Evolutionary conservation across 1,140 invertebrate species (phyloP).

Genomic region (Drosophila auraria): DNA sequence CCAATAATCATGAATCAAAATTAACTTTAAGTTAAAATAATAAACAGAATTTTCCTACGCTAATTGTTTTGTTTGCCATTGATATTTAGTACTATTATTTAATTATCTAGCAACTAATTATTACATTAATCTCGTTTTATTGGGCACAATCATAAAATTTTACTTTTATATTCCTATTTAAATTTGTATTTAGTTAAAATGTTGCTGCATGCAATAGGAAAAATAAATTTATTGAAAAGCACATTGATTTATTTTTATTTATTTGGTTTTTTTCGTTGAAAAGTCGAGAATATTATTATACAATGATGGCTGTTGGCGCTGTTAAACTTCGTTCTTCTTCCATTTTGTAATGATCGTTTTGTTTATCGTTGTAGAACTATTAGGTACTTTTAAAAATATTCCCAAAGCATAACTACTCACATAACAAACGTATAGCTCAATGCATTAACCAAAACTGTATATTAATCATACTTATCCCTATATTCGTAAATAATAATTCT

Average conservation of each 20-base stretch:
- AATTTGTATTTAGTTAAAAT: constrained; percentile 54
- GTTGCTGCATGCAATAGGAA: constrained; percentile 27
- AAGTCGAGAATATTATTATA: constrained; percentile 10
- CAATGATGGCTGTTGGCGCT: background rate
- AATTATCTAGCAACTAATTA: constrained; percentile 49
- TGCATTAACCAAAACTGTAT: constrained; percentile 25
- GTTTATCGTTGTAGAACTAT: constrained; percentile 12
- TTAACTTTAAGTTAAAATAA: constrained; percentile 75
- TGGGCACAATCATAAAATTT: constrained; percentile 7
- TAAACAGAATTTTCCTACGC: constrained; percentile 40
- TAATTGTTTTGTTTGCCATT: constrained; percentile 74
- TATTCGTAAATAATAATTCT: constrained; percentile 13
- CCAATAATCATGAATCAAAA: constrained; percentile 72
- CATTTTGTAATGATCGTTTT: constrained; percentile 17
- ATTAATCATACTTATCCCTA: constrained; percentile 1
- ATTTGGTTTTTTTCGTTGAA: constrained; percentile 4
- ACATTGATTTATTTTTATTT: constrained; percentile 20
- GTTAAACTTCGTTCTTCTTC: constrained; percentile 10
- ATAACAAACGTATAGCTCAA: constrained; percentile 40
- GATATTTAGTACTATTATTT: constrained; percentile 66
- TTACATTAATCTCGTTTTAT: constrained; percentile 66
- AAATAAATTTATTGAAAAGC: constrained; percentile 45
- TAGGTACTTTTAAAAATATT: constrained; percentile 6
- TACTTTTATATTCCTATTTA: constrained; percentile 48
- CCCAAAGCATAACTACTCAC: background rate